Conservation (phyloP, 2,797 vertebrate genomes). For the Galagoides demidoff region DNA sequence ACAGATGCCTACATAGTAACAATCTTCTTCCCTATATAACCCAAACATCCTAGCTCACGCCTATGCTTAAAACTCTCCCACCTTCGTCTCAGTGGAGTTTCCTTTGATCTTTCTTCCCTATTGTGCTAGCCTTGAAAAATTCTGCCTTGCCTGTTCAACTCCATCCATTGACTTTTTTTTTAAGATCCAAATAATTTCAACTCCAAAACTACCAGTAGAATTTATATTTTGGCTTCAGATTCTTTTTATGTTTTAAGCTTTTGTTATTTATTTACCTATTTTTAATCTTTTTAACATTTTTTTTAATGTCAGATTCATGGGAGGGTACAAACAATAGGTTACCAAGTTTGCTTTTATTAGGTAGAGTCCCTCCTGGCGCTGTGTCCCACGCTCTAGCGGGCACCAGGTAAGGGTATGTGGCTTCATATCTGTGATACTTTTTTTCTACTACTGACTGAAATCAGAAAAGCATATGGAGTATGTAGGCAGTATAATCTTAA, state of each 20-base stretch:
- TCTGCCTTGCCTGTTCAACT: background rate
- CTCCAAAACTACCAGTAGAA: background rate
- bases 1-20: background rate
- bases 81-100: background rate
- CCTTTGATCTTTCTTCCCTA: background rate
- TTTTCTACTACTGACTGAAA: background rate
- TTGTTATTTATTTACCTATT: too few relatives aligned
- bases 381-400: too few relatives aligned
- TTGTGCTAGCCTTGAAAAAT: background rate
- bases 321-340: too few relatives aligned
- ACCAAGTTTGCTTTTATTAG: too few relatives aligned
- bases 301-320: too few relatives aligned
- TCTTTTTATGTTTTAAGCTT: too few relatives aligned
- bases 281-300: too few relatives aligned
- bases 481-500: background rate
- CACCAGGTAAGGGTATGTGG: too few relatives aligned
- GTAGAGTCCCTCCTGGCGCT: too few relatives aligned
- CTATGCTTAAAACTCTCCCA: background rate
- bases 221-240: background rate
- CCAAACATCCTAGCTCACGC: background rate
- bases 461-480: background rate
- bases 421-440: background rate
- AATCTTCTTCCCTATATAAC: background rate
- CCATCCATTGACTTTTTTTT: background rate
- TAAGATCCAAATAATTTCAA: conserved; percentile 23